Evolutionary conservation across 2,888 invertebrate species (phyloP), one percentile per base, ranked within the genome.

Genomic region (Epirrhoe tristata): DNA sequence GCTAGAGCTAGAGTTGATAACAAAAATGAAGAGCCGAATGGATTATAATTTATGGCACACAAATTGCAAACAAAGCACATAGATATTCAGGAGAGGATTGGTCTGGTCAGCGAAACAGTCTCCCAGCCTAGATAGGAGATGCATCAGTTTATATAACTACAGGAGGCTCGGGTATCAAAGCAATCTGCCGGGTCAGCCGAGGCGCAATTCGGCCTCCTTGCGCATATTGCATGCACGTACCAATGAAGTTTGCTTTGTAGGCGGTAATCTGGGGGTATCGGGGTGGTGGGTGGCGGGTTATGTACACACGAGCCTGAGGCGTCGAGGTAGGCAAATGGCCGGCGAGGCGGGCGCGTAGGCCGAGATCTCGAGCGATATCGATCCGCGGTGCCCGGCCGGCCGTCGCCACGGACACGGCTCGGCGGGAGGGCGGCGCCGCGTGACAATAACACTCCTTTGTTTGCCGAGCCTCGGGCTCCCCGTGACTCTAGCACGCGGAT

Each of bases 241-340:
- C 93, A 90, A 92, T 91, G 93, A 92, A 93, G 92, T 92, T 93
- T 92, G 93, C 93, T 93, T 91, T 92, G 93, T 93, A 91, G 93
- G 92, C 92, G 91, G 93, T 92, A 93, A 93, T 93, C 93, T 92
- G 87, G 90, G 91, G 92, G 91, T 89, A 89, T 90, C 86, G 88
- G 89, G 90, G 90, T 80, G 90, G 87, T 84, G 88, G 90, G 90
- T 84, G 91, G 89, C 82, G 88, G 91, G 90, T 89, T 92, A 90
- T 92, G 91, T 91, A 92, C 92, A 93, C 90, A 91, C 91, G 90
- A 87, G 91, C 91, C 90, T 80, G 91, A 93, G 92, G 92, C 93
- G 90, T 89, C 90, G 91, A 92, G 92, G 93, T 93, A 93, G 92
- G 92, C 93, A 92, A 93, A 93, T 93, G 93, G 93, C 90, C 91